phyloP scores from a whole-genome alignment of 2,113 vertebrate species.

The Hiodon alosoides region DNA sequence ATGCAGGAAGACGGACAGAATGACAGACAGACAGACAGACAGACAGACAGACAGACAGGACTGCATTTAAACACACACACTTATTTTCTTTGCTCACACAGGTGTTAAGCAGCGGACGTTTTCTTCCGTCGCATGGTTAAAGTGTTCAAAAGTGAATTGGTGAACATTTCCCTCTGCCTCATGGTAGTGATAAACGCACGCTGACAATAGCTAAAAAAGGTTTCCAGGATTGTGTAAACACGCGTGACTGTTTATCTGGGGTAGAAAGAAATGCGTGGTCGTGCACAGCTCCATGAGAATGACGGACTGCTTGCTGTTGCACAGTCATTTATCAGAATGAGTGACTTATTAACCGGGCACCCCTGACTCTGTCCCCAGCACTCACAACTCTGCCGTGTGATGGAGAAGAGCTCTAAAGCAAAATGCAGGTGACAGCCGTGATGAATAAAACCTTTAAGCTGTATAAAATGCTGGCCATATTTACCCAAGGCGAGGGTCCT shows the following conservation, averaged over 20 bases:
- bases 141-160: conserved; percentile 45
- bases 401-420: not conserved
- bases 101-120: conserved; percentile 32
- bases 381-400: conserved; percentile 3
- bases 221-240: conserved; percentile 56
- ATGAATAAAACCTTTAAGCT: not conserved
- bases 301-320: conserved; percentile 12
- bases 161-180: conserved; percentile 45
- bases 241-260: conserved; percentile 42
- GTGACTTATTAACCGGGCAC: conserved; percentile 21
- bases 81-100: not conserved
- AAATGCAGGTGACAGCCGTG: no score
- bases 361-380: not conserved
- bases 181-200: conserved; percentile 54
- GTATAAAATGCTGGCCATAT: conserved; percentile 3
- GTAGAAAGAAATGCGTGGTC: conserved; percentile 38
- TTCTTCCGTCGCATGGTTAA: conserved; percentile 44
- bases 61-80: not conserved
- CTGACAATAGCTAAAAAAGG: conserved; percentile 44
- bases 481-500: not conserved
- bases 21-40: not conserved
- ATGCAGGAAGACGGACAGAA: not conserved
- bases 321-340: conserved; percentile 32
- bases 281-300: conserved; percentile 21
- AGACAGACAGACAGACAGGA: not conserved